Evolutionary conservation across 2,797 vertebrate genomes (phyloP).

Genomic region (Synaphobranchus kaupii): DNA sequence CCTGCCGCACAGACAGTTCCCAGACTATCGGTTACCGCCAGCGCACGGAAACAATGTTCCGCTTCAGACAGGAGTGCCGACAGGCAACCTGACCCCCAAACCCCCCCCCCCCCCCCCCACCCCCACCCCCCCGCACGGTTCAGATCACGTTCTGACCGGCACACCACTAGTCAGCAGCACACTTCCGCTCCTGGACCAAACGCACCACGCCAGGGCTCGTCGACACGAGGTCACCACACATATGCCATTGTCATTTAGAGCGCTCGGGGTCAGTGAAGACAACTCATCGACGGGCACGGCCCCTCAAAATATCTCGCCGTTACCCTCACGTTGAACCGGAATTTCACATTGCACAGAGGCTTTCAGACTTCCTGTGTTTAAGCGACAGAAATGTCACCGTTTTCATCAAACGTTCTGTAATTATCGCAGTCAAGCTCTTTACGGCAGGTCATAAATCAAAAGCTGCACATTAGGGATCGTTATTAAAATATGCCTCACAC

Average conservation of each 20-base stretch:
- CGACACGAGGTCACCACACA: not conserved
- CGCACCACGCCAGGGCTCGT: not conserved
- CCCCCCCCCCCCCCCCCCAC: slow-evolving; percentile 3
- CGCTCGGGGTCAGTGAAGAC: not conserved
- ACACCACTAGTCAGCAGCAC: not conserved
- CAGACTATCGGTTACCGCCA: slow-evolving; percentile 57
- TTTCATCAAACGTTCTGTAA: not conserved
- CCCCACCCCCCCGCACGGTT: slow-evolving; percentile 5
- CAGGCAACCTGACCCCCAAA: slow-evolving; percentile 29
- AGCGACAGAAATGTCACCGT: not conserved
- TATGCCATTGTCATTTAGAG: not conserved
- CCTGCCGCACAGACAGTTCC: slow-evolving; percentile 57
- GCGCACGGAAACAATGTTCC: slow-evolving; percentile 54
- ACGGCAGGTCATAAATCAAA: not conserved
- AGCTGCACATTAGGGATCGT: not conserved
- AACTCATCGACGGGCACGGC: not conserved
- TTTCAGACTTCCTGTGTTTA: not conserved
- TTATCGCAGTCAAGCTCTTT: not conserved
- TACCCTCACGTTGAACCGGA: not conserved
- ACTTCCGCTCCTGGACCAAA: not conserved
- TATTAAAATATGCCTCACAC: not conserved
- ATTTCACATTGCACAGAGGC: not conserved
- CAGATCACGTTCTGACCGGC: not conserved
- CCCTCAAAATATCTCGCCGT: not conserved
- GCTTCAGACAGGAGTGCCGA: slow-evolving; percentile 53